phyloP scores from a whole-genome alignment of 2,888 invertebrate genomes.

The Hydroisotoma schaefferi region DNA sequence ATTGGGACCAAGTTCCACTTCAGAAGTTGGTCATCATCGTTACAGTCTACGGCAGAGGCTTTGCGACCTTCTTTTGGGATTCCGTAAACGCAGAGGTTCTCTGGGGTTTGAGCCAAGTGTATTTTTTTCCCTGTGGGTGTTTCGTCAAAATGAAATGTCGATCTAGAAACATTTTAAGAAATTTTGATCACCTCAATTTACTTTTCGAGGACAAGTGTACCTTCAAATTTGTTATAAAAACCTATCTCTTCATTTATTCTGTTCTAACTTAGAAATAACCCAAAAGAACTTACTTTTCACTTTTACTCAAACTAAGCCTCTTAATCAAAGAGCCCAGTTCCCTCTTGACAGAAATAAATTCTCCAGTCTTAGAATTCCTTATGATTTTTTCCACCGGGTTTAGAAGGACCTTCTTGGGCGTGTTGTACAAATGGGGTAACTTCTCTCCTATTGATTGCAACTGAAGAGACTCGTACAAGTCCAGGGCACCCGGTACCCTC shows the following conservation, averaged over 20 bases:
- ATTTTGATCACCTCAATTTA: too few species aligned
- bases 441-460: too few species aligned
- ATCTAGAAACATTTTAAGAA: neutral
- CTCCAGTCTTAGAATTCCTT: neutral
- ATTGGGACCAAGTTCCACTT: slow-evolving; percentile 13
- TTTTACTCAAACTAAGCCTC: neutral
- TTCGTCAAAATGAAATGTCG: slow-evolving; percentile 20
- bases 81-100: slow-evolving; percentile 30
- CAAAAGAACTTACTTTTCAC: neutral
- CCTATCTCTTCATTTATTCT: neutral
- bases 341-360: slow-evolving; percentile 1
- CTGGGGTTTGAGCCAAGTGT: slow-evolving; percentile 20
- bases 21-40: neutral
- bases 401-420: neutral
- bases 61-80: slow-evolving; percentile 20
- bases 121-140: slow-evolving; percentile 7
- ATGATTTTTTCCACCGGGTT: slow-evolving; percentile 1
- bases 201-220: too few species aligned
- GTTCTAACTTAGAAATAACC: neutral
- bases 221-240: slow-evolving; percentile 4
- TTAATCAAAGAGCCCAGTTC: neutral
- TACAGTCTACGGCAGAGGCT: slow-evolving; percentile 27
- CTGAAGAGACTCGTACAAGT: too few species aligned
- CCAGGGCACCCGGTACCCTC: too few species aligned
- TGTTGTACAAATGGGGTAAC: too few species aligned